Conservation (phyloP, 2,797 vertebrate species). For the Poeciliopsis presidionis region DNA sequence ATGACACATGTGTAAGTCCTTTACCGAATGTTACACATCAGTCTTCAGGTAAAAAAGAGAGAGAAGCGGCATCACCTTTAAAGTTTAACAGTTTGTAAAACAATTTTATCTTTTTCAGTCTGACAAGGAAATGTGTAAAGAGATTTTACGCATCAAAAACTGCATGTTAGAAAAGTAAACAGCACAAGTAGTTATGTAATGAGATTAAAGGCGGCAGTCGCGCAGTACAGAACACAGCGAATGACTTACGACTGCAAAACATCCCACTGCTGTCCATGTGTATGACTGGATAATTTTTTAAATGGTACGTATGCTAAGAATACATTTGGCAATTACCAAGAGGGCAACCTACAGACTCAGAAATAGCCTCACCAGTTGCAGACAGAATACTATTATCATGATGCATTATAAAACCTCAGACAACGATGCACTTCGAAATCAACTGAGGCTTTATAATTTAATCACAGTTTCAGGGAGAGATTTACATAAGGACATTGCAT, state of each 20-base stretch:
- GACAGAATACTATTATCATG: background rate
- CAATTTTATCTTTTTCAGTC: slow-evolving; percentile 40
- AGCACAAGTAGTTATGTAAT: slow-evolving; percentile 30
- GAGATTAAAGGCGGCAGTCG: slow-evolving; percentile 33
- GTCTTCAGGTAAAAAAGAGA: slow-evolving; percentile 8
- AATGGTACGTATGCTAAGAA: slow-evolving; percentile 7
- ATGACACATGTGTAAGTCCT: slow-evolving; percentile 30
- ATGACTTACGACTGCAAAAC: slow-evolving; percentile 40
- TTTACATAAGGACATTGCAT: too few species aligned
- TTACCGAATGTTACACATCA: slow-evolving; percentile 25
- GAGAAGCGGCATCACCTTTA: slow-evolving; percentile 26
- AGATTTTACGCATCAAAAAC: slow-evolving; percentile 28
- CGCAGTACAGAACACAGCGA: slow-evolving; percentile 22
- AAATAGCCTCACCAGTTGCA: background rate
- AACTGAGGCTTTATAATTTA: background rate
- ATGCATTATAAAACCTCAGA: background rate
- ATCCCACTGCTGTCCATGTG: slow-evolving; percentile 16
- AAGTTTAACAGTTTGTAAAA: slow-evolving; percentile 23
- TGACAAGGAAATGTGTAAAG: slow-evolving; percentile 10
- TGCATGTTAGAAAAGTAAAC: background rate
- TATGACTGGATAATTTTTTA: slow-evolving; percentile 19
- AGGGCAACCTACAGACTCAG: slow-evolving; percentile 16
- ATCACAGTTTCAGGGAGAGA: background rate
- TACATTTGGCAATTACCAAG: slow-evolving; percentile 19
- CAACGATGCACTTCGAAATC: background rate